Evolutionary conservation across 2,888 invertebrate genomes (phyloP), one percentile per base, ranked within the genome.

Genomic region (Ptychoptera albimana): DNA sequence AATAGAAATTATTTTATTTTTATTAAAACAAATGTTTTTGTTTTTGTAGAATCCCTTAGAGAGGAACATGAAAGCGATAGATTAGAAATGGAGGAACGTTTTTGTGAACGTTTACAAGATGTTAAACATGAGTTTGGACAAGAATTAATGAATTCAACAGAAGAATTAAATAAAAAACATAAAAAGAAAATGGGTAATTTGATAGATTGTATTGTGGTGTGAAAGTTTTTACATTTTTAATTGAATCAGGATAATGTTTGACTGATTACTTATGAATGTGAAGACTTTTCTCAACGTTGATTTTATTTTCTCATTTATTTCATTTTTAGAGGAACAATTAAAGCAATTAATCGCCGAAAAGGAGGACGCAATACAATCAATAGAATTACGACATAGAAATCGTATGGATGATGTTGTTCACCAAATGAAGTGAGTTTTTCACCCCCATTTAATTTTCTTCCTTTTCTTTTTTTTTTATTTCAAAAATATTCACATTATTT

Each of bases 11-110:
- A 15, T 16, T n/a, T n/a, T 31, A 14, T 30, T 29, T 38, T n/a
- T 15, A 34, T 30, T 16, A 16, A 11, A 16, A n/a, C 12, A 10
- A 14, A 32, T 12, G 39, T 39, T 10, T 39, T 44, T 34, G 4
- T 16, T 32, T 36, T 45, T 45, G 8, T 35, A 55, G 56, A 54
- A 48, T 51, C 53, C 31, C 54, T 65, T 13, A 57, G 56, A 15
- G 50, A 57, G 45, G 82, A 84, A 55, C 68, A 82, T 42, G 67
- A 84, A 39, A 68, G 76, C 52, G 71, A 82, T 45, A 69, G 84
- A 58, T 77, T 79, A 56, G 81, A 81, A 61, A 74, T 82, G 45
- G 83, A 82, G 55, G 77, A 80, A 61, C 71, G 71, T 8, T 81
- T 84, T 59, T 77, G 80, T 39, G 81, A 81, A 49, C 75, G 79